Evolutionary conservation across 2,888 invertebrate species (phyloP).

Genomic region (Cinara cedri): DNA sequence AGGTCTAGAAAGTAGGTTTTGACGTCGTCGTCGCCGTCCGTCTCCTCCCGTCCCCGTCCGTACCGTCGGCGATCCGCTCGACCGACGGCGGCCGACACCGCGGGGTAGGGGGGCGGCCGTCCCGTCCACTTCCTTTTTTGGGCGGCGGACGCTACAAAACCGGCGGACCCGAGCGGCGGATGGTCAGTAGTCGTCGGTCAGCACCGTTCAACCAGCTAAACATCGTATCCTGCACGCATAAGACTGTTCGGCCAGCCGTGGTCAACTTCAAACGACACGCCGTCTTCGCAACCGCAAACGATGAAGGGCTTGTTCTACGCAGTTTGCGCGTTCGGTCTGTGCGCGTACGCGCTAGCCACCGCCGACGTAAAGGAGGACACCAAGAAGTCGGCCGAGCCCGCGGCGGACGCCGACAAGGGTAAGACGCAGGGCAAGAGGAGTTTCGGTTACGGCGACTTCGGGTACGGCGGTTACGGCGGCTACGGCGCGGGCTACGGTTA

Average conservation of each 20-base stretch:
- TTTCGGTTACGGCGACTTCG: conserved; percentile 1
- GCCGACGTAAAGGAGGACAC: neutral
- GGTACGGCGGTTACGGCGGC: conserved; percentile 28
- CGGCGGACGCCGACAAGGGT: neutral
- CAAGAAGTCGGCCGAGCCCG: conserved; percentile 7
- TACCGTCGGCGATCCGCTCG: neutral
- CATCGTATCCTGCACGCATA: neutral
- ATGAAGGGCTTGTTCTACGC: conserved; percentile 41
- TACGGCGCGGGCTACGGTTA: conserved; percentile 42
- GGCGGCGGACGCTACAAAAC: conserved; percentile 45
- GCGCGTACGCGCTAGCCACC: conserved; percentile 35
- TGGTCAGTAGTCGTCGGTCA: conserved; percentile 28
- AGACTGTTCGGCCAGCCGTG: too few species aligned
- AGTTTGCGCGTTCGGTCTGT: conserved; percentile 36
- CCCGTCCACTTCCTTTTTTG: conserved; percentile 48
- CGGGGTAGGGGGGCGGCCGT: conserved; percentile 2
- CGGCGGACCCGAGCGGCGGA: conserved; percentile 1
- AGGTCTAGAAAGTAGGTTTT: conserved; percentile 55
- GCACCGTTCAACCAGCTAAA: neutral
- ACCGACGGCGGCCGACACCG: neutral
- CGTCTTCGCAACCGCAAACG: neutral
- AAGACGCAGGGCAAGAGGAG: conserved; percentile 29
- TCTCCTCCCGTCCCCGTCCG: conserved; percentile 1
- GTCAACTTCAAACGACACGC: neutral
- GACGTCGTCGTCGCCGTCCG: neutral